These are phyloP conservation scores for Argya squamiceps DNA, from an alignment of 2,797 vertebrate species.

Conservation along the genomic window DNA sequence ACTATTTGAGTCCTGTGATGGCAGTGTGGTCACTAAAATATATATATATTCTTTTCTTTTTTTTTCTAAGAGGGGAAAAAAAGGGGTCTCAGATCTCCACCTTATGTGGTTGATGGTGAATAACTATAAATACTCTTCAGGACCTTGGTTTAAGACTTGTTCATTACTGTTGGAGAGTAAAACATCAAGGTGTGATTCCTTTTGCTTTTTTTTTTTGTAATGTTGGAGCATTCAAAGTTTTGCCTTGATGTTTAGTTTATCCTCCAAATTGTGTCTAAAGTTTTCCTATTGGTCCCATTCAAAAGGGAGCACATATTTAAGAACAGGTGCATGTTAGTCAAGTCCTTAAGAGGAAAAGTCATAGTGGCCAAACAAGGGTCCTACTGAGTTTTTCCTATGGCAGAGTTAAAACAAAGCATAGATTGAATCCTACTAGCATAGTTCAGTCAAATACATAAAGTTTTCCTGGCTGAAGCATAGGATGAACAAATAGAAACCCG, in stretches of 20 bases:
- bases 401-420: background rate
- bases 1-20: background rate
- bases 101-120: background rate
- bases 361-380: background rate
- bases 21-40: background rate
- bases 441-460: background rate
- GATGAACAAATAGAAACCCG: background rate
- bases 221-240: background rate
- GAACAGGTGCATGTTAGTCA: background rate
- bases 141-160: background rate
- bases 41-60: too few relatives aligned
- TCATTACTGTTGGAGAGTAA: background rate
- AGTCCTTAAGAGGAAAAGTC: background rate
- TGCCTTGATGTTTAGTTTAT: background rate
- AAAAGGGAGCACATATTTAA: background rate
- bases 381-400: background rate
- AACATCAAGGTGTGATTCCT: background rate
- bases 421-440: background rate
- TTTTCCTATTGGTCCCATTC: background rate
- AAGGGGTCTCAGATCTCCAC: background rate
- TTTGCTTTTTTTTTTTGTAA: background rate
- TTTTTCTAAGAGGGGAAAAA: rapidly evolving
- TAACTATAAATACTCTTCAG: background rate
- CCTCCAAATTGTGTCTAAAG: background rate
- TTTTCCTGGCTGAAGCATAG: background rate